A percentile compares a stretch with the other conserved stretches of the same genome.
Evolutionary conservation across 2,113 vertebrate species (phyloP).

Genomic region (Catagonus wagneri): DNA sequence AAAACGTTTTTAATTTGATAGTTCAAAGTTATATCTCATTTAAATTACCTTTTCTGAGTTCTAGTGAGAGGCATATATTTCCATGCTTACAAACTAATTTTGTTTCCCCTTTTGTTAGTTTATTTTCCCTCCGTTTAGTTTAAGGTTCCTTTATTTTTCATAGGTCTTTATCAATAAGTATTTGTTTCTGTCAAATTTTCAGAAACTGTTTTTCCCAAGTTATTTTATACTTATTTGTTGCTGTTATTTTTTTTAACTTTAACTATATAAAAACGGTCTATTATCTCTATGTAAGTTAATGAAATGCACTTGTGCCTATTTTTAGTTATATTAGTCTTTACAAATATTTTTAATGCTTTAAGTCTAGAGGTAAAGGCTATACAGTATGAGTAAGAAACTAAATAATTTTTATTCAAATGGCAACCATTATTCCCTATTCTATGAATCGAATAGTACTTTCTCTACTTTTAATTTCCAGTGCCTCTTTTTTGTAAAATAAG

Average conservation of each 20-base stretch:
- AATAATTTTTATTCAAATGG: neutral
- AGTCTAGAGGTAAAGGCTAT: neutral
- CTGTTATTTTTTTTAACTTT: neutral
- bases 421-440: neutral
- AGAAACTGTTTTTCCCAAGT: neutral
- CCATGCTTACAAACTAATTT: neutral
- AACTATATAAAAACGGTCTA: neutral
- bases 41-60: neutral
- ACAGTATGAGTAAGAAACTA: neutral
- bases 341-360: neutral
- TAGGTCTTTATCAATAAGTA: neutral
- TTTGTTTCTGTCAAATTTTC: neutral
- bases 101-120: neutral
- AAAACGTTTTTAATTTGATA: neutral
- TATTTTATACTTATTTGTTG: neutral
- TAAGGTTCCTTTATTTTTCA: neutral
- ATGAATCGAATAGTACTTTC: neutral
- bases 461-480: neutral
- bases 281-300: neutral
- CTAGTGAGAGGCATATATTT: neutral
- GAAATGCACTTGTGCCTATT: neutral
- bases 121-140: neutral
- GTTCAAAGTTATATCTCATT: neutral
- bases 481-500: neutral
- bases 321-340: neutral